Evolutionary conservation across 2,888 invertebrate species (phyloP).

Genomic region (Drosophila rellima): DNA sequence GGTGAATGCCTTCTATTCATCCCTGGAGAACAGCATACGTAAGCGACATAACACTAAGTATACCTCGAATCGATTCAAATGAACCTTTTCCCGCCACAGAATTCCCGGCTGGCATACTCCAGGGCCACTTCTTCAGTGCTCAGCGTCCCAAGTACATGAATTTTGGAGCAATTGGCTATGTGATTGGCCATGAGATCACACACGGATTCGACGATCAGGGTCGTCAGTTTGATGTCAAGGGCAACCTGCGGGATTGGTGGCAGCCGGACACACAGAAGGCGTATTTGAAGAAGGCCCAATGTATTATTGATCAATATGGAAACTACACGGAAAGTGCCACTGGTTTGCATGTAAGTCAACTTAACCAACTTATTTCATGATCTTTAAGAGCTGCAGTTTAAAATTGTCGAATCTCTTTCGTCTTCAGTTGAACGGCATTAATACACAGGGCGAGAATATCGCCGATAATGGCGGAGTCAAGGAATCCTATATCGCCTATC

Average conservation of each 20-base stretch:
- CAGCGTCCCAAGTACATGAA: slow-evolving; percentile 96
- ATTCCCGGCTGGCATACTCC: slow-evolving; percentile 97
- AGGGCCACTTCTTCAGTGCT: slow-evolving; percentile 96
- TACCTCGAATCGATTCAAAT: neutral
- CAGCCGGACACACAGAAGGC: slow-evolving; percentile 92
- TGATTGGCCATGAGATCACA: slow-evolving; percentile 96
- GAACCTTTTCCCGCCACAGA: slow-evolving; percentile 86
- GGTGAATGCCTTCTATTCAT: slow-evolving; percentile 94
- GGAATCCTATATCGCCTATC: slow-evolving; percentile 94
- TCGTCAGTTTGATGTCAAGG: slow-evolving; percentile 95
- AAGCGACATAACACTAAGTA: slow-evolving; percentile 85
- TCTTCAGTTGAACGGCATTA: slow-evolving; percentile 93
- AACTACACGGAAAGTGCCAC: slow-evolving; percentile 94
- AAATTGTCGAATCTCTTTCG: neutral
- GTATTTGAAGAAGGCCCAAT: slow-evolving; percentile 93
- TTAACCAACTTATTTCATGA: neutral
- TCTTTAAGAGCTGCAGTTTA: neutral
- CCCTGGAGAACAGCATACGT: slow-evolving; percentile 95
- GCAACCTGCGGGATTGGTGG: slow-evolving; percentile 98
- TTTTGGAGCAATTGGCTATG: slow-evolving; percentile 95
- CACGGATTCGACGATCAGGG: slow-evolving; percentile 96
- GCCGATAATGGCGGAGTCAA: slow-evolving; percentile 98
- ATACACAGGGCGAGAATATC: slow-evolving; percentile 97
- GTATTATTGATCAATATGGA: slow-evolving; percentile 97
- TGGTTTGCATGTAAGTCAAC: slow-evolving; percentile 86